Evolutionary conservation across 2,888 invertebrate species (phyloP), one percentile per base, ranked within the genome.

Genomic region (Synanthedon andrenaeformis): DNA sequence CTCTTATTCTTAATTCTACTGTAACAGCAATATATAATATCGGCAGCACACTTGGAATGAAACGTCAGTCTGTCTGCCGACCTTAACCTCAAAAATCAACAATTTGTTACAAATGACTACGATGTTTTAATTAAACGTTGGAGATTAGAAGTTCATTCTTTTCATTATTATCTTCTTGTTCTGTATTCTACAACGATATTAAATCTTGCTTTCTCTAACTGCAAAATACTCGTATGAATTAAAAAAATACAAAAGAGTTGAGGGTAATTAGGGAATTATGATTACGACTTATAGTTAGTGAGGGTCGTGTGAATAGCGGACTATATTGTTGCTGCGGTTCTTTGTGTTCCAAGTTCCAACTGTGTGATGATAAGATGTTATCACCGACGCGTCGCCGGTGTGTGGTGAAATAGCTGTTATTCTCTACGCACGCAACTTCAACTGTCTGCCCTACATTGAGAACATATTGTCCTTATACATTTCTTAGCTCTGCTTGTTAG

Each of bases 341-440:
- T n/a, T 45, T 35, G 35, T 35, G 45, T 45, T 45, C 13, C 14
- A 13, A n/a, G 45, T 45, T 45, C 13, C 14, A 45, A 45, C 45
- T 13, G 14, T 14, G n/a, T 4, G 45, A 50, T 55, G 55, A 51
- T 49, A 51, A 59, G 78, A 80, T 81, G 73, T 66, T 64, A 82
- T 80, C 82, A 68, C 49, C 74, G 77, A 78, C 74, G 75, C 54
- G 67, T 59, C 64, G 65, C 62, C 72, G 62, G 58, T 62, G 66
- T 67, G 70, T 70, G 66, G 67, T 74, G 67, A 69, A 66, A 65
- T 77, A 74, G 74, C 80, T 76, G 82, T 82, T 68, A 65, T 71
- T 74, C 70, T 76, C 56, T 74, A 77, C 75, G 81, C 76, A 79
- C 80, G 76, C 76, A 73, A 59, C 59, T 64, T 62, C 66, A 65